phyloP scores from a whole-genome alignment of 2,113 vertebrate genomes.

The Dendrocopos noguchii region DNA sequence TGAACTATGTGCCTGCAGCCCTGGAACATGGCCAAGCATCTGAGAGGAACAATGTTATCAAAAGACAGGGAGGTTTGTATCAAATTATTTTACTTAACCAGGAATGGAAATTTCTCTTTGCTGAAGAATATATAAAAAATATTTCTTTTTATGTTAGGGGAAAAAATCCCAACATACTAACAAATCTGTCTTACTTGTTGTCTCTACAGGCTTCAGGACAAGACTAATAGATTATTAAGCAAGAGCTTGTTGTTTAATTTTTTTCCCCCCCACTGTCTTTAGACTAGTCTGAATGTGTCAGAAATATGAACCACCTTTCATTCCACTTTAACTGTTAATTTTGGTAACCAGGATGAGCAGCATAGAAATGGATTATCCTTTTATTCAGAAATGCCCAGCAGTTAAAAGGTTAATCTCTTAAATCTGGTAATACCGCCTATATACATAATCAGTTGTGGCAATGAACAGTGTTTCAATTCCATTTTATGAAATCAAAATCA shows the following conservation, averaged over 20 bases:
- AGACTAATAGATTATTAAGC: background rate
- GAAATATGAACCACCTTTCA: background rate
- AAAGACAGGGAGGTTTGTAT: rapidly evolving
- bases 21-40: rapidly evolving
- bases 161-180: background rate
- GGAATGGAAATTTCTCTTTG: background rate
- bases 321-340: background rate
- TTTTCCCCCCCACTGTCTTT: background rate
- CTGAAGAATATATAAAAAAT: background rate
- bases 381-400: background rate
- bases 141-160: background rate
- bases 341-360: background rate
- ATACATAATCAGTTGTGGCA: conserved; percentile 51
- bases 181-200: background rate
- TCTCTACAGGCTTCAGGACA: background rate
- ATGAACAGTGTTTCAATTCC: conserved; percentile 32
- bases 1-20: background rate
- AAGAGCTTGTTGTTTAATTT: background rate
- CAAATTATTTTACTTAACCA: background rate
- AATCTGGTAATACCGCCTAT: conserved; percentile 33
- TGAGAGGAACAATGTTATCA: background rate
- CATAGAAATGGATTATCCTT: background rate
- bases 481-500: conserved; percentile 68
- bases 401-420: conserved; percentile 43
- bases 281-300: background rate